Evolutionary conservation across 2,888 invertebrate genomes (phyloP), one percentile per base, ranked within the genome.

Genomic region (Protodeltote pygarga): DNA sequence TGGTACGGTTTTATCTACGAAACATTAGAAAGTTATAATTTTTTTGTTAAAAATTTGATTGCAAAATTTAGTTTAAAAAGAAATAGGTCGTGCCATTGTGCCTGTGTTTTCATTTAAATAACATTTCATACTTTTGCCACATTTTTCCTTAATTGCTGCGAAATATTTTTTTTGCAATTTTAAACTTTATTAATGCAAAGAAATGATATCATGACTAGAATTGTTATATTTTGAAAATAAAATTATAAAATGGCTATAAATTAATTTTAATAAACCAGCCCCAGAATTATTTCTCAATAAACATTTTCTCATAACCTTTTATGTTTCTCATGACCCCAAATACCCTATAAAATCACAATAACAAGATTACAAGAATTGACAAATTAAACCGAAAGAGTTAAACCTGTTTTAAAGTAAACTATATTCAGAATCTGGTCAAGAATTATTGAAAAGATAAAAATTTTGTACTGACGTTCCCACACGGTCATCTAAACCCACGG

Each of bases 381-480:
- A 27, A 62, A 64, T 61, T 59, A 50, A 65, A 66, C 78, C 49
- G 14, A 69, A 60, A 67, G 60, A 68, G 44, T 48, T 38, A 69
- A 79, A 77, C 80, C 60, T 31, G 72, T 75, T 65, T 68, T 63
- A 24, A 68, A 75, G 63, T 75, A 77, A 79, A 78, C 70, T 72
- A 74, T 69, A 77, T 71, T 64, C 5, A 23, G 24, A 32, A 45
- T 58, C 23, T 76, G 65, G 59, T 65, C 61, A 57, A 73, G 73
- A 69, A 70, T 53, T 54, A 52, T 55, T 50, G 34, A 59, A 72
- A 68, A 73, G 61, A 55, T 31, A 69, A 70, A 68, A 75, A 71
- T 71, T 70, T 53, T 8, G 41, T 47, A 61, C 44, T 45, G 54
- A 70, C 60, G 72, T 81, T 84, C 85, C 72, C 85, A 83, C 74